Base-by-base conservation (phyloP, 2,888 invertebrate genomes). In the Hirtodrosophila cameraria region DNA sequence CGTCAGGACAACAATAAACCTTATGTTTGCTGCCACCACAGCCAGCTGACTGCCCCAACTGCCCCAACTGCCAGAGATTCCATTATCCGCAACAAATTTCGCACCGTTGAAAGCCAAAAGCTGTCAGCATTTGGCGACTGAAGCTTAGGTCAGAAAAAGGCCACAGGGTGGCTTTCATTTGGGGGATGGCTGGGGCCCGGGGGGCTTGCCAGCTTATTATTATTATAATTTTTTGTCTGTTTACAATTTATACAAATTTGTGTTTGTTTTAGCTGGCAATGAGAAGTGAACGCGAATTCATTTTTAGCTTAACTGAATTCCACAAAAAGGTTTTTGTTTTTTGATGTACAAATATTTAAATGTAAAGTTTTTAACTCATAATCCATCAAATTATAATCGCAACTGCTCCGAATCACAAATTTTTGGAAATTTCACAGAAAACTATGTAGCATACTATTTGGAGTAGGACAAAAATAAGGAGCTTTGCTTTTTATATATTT, bases 71-170 rank as follows among this genome's bases (percentile, higher is more conserved):
- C 41, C 20, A 23, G 16, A 42, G 36, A 45, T 53, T 31, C 43
- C 45, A 55, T 48, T 54, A 33, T 35, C 30, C 31, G 13, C 52
- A 38, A 35, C 53, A 41, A 73, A 67, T 66, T 50, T 49, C 36
- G 30, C 35, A 45, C 23, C 30, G 73, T 15, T 52, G 42, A 66
- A 66, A 72, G 54, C 59, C 76, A 52, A 67, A 74, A 84, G 70
- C 85, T 81, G 85, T 77, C 85, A 79, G 49, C 58, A 50, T 70
- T 64, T 61, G 59, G 60, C 55, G 48, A 15, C 59, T 46, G 49
- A 59, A 18, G 71, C 61, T 70, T 70, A 73, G 57, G 61, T 50
- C 38, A 59, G 18, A 33, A 41, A 30, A 41, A 25, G 45, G 42
- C 43, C 61, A 35, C 41, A 39, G 52, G 62, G 48, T n/a, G 49